A percentile compares a stretch with the other conserved stretches of the same genome.
These are phyloP conservation scores for Agelaius phoeniceus DNA, from an alignment of 2,113 vertebrate genomes.

Conservation along the genomic window DNA sequence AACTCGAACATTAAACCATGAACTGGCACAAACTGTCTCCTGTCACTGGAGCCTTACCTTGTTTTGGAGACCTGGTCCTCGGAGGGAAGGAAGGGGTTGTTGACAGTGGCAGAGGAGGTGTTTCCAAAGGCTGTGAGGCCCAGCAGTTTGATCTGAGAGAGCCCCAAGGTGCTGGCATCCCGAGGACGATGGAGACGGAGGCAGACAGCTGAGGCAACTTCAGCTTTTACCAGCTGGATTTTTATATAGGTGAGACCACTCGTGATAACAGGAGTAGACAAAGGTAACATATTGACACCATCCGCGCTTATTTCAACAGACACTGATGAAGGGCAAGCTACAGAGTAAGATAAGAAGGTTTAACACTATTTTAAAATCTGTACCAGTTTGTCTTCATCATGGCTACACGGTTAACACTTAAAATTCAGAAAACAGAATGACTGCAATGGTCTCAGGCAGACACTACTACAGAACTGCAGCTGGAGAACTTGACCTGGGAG, in stretches of 20 bases:
- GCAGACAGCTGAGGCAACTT: conserved; percentile 96
- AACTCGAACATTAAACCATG: accelerated
- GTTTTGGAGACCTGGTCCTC: conserved; percentile 99
- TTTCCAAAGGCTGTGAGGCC: conserved; percentile 96
- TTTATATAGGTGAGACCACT: conserved; percentile 98
- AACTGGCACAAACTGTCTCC: background rate
- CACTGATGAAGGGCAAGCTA: conserved; percentile 96
- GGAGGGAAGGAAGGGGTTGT: conserved; percentile 97
- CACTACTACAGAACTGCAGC: background rate
- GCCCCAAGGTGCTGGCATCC: conserved; percentile 93
- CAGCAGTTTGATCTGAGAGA: conserved; percentile 96
- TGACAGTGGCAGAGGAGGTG: conserved; percentile 96
- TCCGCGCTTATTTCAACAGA: conserved; percentile 98
- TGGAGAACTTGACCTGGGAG: background rate
- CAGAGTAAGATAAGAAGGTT: conserved; percentile 3
- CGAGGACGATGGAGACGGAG: conserved; percentile 93
- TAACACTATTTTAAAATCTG: background rate
- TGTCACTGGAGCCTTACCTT: conserved; percentile 75
- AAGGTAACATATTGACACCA: conserved; percentile 95
- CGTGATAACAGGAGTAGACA: conserved; percentile 95
- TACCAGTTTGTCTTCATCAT: background rate
- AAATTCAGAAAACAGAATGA: background rate
- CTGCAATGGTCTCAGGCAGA: background rate
- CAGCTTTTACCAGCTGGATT: conserved; percentile 96
- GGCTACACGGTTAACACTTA: background rate